A percentile compares a stretch with the other conserved stretches of the same genome.
These are phyloP conservation scores for Sorex maritimensis DNA, from an alignment of 2,797 vertebrate genomes.

Conservation along the genomic window DNA sequence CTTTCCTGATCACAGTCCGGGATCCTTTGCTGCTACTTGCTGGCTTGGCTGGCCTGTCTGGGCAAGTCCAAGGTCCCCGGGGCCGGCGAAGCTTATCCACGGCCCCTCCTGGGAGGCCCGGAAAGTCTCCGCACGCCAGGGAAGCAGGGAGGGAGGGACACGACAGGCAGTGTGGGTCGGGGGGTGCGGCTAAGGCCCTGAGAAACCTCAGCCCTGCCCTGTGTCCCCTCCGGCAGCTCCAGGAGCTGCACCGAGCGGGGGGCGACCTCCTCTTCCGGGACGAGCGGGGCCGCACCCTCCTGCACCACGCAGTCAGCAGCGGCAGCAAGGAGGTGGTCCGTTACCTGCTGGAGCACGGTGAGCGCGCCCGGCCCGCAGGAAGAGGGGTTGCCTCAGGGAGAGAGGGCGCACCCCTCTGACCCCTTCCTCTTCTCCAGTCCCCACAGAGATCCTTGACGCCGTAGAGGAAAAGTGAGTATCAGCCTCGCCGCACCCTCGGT, in stretches of 20 bases:
- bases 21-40: background rate
- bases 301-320: slow-evolving; percentile 94
- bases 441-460: slow-evolving; percentile 94
- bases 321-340: slow-evolving; percentile 97
- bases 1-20: background rate
- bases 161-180: background rate
- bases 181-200: background rate
- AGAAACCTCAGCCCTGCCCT: slow-evolving; percentile 32
- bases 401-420: slow-evolving; percentile 35
- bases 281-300: slow-evolving; percentile 92
- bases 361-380: slow-evolving; percentile 57
- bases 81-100: background rate
- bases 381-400: accelerated
- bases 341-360: slow-evolving; percentile 96
- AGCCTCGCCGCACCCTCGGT: background rate
- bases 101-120: background rate
- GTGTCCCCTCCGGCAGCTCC: slow-evolving; percentile 90
- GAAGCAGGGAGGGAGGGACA: no score
- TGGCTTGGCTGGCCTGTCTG: background rate
- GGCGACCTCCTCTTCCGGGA: slow-evolving; percentile 93
- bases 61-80: background rate
- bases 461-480: slow-evolving; percentile 95
- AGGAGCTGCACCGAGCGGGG: slow-evolving; percentile 94
- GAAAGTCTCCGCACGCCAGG: background rate
- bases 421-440: slow-evolving; percentile 89